Conservation (phyloP, 92 coral and sea anemone species). For the Blastomussa wellsi region DNA sequence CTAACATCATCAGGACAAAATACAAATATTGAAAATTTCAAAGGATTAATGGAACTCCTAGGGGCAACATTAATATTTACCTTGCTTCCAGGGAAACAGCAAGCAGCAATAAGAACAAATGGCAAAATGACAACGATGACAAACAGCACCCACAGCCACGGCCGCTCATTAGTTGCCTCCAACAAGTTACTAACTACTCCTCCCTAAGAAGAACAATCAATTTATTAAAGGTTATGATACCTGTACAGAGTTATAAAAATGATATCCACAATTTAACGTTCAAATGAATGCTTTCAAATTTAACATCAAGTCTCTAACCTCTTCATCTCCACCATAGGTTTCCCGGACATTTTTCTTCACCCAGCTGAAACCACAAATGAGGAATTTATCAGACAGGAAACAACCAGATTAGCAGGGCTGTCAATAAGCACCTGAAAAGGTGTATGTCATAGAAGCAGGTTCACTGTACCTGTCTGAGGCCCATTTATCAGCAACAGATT, state of each 20-base stretch:
- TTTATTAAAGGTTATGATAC: neutral
- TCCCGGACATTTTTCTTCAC: conserved; percentile 79
- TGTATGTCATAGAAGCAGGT: neutral
- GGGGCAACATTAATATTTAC: conserved; percentile 34
- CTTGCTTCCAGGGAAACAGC: conserved; percentile 98
- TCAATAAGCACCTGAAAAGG: too few species aligned
- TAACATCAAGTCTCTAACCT: conserved; percentile 41
- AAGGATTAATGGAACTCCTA: too few species aligned
- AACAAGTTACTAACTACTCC: conserved; percentile 86
- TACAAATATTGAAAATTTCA: too few species aligned
- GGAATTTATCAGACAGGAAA: neutral
- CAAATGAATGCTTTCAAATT: neutral
- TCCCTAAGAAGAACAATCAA: conserved; percentile 47
- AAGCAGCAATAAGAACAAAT: conserved; percentile 96
- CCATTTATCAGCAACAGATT: conserved; percentile 89
- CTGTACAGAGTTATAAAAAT: neutral
- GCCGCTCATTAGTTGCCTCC: conserved; percentile 97
- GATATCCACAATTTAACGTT: too few species aligned
- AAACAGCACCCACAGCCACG: conserved; percentile 99
- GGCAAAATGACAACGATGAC: conserved; percentile 93
- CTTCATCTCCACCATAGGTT: conserved; percentile 81
- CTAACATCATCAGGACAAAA: too few species aligned
- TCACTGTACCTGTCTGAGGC: conserved; percentile 77
- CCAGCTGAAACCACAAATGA: conserved; percentile 59
- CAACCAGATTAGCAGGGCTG: too few species aligned